Evolutionary conservation across 2,888 invertebrate species (phyloP).

Genomic region (Leucophenga maculata): DNA sequence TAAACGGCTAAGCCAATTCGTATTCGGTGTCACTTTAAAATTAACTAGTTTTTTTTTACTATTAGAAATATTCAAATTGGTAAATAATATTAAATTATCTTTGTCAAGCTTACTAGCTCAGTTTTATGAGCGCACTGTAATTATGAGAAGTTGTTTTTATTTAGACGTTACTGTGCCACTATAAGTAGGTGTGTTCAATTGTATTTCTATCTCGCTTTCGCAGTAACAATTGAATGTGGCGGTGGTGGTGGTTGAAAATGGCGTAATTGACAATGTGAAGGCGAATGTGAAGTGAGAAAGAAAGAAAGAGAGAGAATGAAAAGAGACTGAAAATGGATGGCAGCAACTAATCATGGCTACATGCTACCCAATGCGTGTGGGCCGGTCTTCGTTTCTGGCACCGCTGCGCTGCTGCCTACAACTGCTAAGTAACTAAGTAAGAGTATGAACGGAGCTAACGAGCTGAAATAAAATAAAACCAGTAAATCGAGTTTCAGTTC

Average conservation of each 20-base stretch:
- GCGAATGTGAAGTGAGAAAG: too few species aligned
- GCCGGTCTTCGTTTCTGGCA: conserved; percentile 46
- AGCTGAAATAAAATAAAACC: conserved; percentile 45
- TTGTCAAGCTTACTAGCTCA: too few species aligned
- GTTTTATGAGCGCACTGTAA: conserved; percentile 20
- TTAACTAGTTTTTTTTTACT: too few species aligned
- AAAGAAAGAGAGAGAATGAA: neutral
- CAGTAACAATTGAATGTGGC: neutral
- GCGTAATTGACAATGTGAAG: conserved; percentile 42
- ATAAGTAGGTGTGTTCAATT: conserved; percentile 6
- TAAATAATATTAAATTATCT: too few species aligned
- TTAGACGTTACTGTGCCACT: neutral
- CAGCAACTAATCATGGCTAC: conserved; percentile 40
- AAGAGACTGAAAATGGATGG: neutral
- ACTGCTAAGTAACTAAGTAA: conserved; percentile 12
- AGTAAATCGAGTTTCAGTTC: conserved; percentile 51
- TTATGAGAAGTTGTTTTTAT: too few species aligned
- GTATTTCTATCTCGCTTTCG: neutral
- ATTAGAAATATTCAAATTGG: too few species aligned
- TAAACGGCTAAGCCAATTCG: too few species aligned
- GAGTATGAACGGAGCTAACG: neutral
- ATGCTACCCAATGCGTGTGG: conserved; percentile 52
- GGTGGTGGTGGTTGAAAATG: conserved; percentile 49
- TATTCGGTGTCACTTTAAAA: too few species aligned
- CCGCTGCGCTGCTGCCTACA: conserved; percentile 32